Conservation (phyloP, 2,888 invertebrate species). For the Lasioglossum malachurum region DNA sequence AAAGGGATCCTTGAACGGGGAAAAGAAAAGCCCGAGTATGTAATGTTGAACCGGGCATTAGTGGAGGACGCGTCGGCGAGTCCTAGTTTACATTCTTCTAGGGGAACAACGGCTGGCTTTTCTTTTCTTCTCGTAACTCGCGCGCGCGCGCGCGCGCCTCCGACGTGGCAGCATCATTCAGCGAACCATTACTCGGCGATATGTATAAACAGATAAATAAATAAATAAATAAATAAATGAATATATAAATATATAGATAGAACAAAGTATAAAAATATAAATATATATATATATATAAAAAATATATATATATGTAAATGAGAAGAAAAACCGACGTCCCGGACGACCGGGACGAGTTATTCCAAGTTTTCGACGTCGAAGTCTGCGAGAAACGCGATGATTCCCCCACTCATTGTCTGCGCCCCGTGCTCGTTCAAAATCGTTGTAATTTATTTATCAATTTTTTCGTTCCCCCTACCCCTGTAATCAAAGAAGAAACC, state of each 20-base stretch:
- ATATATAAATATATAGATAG: constrained; percentile 62
- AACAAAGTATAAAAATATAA: constrained; percentile 59
- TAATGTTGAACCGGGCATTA: constrained; percentile 1
- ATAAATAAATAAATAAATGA: constrained; percentile 57
- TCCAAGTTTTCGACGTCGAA: constrained; percentile 57
- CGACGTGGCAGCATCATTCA: constrained; percentile 34
- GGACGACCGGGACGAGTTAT: constrained; percentile 42
- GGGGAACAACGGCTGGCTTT: not conserved
- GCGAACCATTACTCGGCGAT: constrained; percentile 54
- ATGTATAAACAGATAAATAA: constrained; percentile 63
- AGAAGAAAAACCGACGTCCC: constrained; percentile 59
- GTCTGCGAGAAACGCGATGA: constrained; percentile 34
- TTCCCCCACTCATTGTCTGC: not conserved
- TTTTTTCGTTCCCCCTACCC: not conserved
- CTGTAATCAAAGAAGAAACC: not conserved
- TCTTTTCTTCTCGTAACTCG: not conserved
- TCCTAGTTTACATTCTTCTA: not conserved
- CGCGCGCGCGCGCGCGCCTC: constrained; percentile 6
- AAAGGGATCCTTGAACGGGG: not conserved
- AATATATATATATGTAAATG: constrained; percentile 64
- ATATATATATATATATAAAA: constrained; percentile 37
- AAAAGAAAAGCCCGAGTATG: not conserved
- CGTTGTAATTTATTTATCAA: constrained; percentile 4
- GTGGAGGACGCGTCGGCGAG: not conserved
- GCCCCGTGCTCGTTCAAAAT: not conserved